These are phyloP conservation scores for Amphipoea oculea DNA, from an alignment of 2,888 invertebrate species.

Conservation along the genomic window DNA sequence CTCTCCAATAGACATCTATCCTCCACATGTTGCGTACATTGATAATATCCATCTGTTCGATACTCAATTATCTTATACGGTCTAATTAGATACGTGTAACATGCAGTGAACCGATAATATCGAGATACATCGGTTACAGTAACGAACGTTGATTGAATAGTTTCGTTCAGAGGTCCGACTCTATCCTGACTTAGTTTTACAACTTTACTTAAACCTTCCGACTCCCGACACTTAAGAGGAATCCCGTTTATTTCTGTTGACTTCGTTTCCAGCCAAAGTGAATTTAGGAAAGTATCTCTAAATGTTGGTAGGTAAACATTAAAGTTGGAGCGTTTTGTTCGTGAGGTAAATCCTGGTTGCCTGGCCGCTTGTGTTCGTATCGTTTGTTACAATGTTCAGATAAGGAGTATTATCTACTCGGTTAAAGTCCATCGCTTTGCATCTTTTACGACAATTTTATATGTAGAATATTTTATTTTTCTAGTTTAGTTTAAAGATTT, in stretches of 20 bases:
- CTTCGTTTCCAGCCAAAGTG: conserved; percentile 52
- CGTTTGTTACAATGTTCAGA: conserved; percentile 52
- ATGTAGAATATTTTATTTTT: conserved; percentile 27
- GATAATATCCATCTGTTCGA: conserved; percentile 23
- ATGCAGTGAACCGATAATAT: conserved; percentile 36
- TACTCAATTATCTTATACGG: conserved; percentile 48
- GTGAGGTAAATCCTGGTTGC: conserved; percentile 40
- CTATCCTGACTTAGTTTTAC: conserved; percentile 53
- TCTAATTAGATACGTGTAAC: conserved; percentile 60
- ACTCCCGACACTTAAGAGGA: conserved; percentile 49
- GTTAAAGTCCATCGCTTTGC: conserved; percentile 28
- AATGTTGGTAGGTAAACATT: conserved; percentile 44
- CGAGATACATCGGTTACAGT: conserved; percentile 39
- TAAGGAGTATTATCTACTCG: conserved; percentile 33
- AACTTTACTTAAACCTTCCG: conserved; percentile 44
- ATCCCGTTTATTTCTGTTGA: conserved; percentile 56
- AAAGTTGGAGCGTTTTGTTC: conserved; percentile 47
- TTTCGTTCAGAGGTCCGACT: background rate
- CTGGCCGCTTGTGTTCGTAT: conserved; percentile 29
- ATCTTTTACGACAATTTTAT: conserved; percentile 46
- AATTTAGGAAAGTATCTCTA: conserved; percentile 56
- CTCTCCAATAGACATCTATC: background rate
- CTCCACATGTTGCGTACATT: background rate
- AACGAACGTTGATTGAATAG: conserved; percentile 51
- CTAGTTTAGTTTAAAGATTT: conserved; percentile 26